Evolutionary conservation across 1,140 invertebrate species (phyloP).

Genomic region (Stratiolaelaps scimitus): DNA sequence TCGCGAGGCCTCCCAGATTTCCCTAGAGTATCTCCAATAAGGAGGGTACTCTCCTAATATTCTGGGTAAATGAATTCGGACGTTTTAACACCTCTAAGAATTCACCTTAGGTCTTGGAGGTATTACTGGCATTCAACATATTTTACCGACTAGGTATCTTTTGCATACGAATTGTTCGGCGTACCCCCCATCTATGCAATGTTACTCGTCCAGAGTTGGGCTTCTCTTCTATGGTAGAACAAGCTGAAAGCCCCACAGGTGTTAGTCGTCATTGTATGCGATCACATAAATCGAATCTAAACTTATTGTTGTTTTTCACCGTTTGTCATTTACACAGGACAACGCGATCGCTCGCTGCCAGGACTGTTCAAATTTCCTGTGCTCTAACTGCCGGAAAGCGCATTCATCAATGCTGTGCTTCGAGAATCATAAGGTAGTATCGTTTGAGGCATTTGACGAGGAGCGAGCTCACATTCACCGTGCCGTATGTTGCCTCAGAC

Average conservation of each 20-base stretch:
- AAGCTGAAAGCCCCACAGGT: no score
- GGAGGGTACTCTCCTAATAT: not conserved
- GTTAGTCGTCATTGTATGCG: no score
- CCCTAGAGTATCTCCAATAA: not conserved
- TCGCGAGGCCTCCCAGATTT: no score
- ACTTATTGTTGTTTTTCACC: no score
- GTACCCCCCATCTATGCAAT: not conserved
- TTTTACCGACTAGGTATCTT: not conserved
- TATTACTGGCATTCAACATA: slow-evolving; percentile 28
- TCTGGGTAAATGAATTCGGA: not conserved
- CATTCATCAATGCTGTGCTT: slow-evolving; percentile 85
- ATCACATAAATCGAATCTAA: no score
- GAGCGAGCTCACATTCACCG: slow-evolving; percentile 61
- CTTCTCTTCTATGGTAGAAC: no score
- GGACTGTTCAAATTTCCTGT: slow-evolving; percentile 83
- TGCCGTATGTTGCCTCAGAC: slow-evolving; percentile 61
- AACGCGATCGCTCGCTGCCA: slow-evolving; percentile 77
- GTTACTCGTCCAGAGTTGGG: no score
- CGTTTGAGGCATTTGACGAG: slow-evolving; percentile 54
- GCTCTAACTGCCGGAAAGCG: slow-evolving; percentile 79
- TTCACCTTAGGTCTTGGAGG: not conserved
- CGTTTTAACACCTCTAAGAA: slow-evolving; percentile 8
- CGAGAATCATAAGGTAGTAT: slow-evolving; percentile 64
- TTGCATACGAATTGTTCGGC: not conserved
- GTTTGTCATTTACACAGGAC: slow-evolving; percentile 48